Conservation (phyloP, 2,888 invertebrate species). For the Chrysodeixis includens region DNA sequence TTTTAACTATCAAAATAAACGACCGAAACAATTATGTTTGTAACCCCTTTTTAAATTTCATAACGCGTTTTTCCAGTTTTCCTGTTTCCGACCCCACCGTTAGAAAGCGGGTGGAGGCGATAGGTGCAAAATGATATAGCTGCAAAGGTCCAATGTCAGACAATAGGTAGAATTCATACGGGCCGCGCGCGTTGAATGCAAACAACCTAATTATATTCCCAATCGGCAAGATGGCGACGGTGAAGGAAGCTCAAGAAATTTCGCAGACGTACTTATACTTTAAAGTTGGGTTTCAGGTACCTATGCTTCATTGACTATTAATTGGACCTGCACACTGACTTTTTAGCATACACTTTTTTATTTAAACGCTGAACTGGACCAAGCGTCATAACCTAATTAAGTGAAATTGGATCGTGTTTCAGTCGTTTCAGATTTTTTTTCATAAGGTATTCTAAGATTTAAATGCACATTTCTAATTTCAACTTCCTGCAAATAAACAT, state of each 20-base stretch:
- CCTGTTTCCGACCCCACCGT: constrained; percentile 61
- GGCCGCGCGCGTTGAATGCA: constrained; percentile 81
- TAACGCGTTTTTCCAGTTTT: constrained; percentile 71
- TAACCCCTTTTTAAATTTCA: constrained; percentile 78
- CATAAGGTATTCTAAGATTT: no score
- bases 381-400: not conserved
- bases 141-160: constrained; percentile 88
- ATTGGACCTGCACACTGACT: constrained; percentile 50
- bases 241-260: constrained; percentile 44
- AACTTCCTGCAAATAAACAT: constrained; percentile 15
- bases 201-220: constrained; percentile 84
- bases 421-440: no score
- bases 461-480: no score
- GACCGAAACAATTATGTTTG: constrained; percentile 52
- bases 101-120: constrained; percentile 66
- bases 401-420: no score
- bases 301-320: constrained; percentile 64
- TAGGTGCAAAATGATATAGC: constrained; percentile 88
- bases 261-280: constrained; percentile 56
- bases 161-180: constrained; percentile 89
- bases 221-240: constrained; percentile 81
- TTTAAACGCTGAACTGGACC: no score
- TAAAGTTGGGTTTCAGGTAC: constrained; percentile 67
- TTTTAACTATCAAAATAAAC: constrained; percentile 6
- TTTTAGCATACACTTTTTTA: constrained; percentile 17